A percentile compares a stretch with the other conserved stretches of the same genome.
phyloP scores from a whole-genome alignment of 2,888 invertebrate species.

The Drosophila helvetica region DNA sequence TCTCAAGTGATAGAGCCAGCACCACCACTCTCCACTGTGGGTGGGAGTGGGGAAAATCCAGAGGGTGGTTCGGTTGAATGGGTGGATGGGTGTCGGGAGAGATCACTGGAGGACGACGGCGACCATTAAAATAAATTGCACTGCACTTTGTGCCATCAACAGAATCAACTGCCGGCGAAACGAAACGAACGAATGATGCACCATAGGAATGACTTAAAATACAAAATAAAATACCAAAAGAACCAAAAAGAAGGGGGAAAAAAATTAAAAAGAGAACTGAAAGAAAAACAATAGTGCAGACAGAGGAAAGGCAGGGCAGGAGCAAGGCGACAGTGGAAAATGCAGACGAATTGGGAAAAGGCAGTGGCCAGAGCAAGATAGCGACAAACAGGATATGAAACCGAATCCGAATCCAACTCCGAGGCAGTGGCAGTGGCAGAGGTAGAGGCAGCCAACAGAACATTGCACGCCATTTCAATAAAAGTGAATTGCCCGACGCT shows the following conservation, averaged over 20 bases:
- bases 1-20: constrained; percentile 78
- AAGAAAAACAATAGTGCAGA: constrained; percentile 19
- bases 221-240: constrained; percentile 70
- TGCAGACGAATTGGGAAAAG: constrained; percentile 60
- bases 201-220: constrained; percentile 78
- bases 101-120: constrained; percentile 39
- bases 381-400: constrained; percentile 47
- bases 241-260: too few relatives aligned
- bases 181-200: constrained; percentile 70
- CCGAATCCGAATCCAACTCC: constrained; percentile 53
- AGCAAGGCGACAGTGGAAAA: constrained; percentile 10
- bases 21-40: not conserved
- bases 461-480: constrained; percentile 82
- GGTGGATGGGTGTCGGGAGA: not conserved
- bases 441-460: constrained; percentile 69
- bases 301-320: constrained; percentile 27
- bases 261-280: too few relatives aligned
- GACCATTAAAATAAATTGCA: constrained; percentile 82
- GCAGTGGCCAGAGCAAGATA: constrained; percentile 36
- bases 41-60: too few relatives aligned
- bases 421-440: too few relatives aligned
- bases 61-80: not conserved
- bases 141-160: constrained; percentile 81
- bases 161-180: constrained; percentile 74
- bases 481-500: constrained; percentile 81